Evolutionary conservation across 2,797 vertebrate species (phyloP).

Genomic region (Diceros bicornis): DNA sequence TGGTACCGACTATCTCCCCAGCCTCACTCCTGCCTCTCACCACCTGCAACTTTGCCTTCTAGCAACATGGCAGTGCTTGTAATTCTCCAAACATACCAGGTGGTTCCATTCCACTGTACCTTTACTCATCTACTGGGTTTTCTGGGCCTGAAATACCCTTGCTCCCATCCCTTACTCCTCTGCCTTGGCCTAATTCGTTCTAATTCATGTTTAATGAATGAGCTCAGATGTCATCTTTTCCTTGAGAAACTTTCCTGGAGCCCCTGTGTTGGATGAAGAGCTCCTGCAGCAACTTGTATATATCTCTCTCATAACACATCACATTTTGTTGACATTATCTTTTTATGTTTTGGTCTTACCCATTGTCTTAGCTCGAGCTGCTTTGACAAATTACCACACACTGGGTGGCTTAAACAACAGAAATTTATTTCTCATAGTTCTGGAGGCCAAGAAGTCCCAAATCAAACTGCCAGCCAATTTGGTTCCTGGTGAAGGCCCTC

Average conservation of each 20-base stretch:
- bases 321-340: slow-evolving; percentile 11
- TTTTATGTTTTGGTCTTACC: neutral
- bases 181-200: slow-evolving; percentile 8
- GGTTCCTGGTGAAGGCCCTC: neutral
- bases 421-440: neutral
- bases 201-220: neutral
- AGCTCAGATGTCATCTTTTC: neutral
- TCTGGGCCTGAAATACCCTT: slow-evolving; percentile 9
- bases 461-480: neutral
- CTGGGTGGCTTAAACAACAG: neutral
- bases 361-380: neutral
- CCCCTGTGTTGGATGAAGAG: neutral
- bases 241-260: slow-evolving; percentile 27
- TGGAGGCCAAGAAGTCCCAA: neutral
- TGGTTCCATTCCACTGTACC: neutral
- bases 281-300: neutral
- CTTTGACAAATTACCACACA: neutral
- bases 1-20: neutral
- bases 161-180: neutral
- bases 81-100: neutral
- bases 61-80: neutral
- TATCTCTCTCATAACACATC: neutral
- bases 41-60: neutral
- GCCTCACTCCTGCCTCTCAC: neutral
- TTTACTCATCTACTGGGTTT: neutral